phyloP scores from a whole-genome alignment of 2,888 invertebrate genomes.

The Megalurothrips usitatus region DNA sequence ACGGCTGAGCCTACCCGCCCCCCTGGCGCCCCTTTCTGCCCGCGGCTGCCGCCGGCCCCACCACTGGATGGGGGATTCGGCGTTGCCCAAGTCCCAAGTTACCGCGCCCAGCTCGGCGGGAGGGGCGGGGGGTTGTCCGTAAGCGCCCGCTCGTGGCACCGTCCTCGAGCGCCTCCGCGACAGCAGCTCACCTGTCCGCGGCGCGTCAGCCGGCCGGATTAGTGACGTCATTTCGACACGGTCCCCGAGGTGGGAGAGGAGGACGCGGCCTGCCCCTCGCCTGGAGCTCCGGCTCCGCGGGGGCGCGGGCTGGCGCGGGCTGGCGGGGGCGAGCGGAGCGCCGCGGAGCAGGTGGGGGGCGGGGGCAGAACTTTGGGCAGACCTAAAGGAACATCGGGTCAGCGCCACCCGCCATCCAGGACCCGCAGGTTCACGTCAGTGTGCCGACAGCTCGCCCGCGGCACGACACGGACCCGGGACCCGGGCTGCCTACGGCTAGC shows the following conservation, averaged over 20 bases:
- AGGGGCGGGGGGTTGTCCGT: background rate
- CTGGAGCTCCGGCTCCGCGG: too few species aligned
- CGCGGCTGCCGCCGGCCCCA: background rate
- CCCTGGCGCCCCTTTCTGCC: background rate
- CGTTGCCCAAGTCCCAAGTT: background rate
- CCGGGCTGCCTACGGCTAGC: background rate
- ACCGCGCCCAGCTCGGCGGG: background rate
- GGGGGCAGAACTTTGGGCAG: background rate
- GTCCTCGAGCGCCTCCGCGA: background rate
- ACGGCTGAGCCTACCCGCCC: too few species aligned
- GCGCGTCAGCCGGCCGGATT: too few species aligned
- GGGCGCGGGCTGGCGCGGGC: too few species aligned
- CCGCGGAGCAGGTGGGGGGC: background rate
- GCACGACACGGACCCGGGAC: background rate
- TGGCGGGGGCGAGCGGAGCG: background rate
- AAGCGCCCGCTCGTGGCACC: background rate
- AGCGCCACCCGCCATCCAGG: too few species aligned
- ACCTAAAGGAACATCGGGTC: background rate
- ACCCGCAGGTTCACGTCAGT: conserved; percentile 9
- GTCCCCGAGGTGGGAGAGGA: too few species aligned
- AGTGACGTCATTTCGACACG: too few species aligned
- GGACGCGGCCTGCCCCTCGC: too few species aligned
- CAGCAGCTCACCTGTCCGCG: background rate
- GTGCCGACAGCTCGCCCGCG: background rate
- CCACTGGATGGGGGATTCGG: background rate